Evolutionary conservation across 2,113 vertebrate species (phyloP).

Genomic region (Dinomys branickii): DNA sequence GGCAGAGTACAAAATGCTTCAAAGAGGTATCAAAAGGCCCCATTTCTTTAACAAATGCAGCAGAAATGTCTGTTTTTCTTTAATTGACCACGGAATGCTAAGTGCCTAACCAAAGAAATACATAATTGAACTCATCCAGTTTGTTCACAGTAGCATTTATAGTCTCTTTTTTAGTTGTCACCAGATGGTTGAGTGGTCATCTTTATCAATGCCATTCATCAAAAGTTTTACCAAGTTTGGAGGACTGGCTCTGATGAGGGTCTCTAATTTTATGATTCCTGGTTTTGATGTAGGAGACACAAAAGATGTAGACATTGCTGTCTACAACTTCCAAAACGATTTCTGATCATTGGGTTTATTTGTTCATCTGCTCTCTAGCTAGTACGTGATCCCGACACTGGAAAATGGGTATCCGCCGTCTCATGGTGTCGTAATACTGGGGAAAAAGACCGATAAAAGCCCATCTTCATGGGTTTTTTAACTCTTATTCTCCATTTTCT

Average conservation of each 20-base stretch:
- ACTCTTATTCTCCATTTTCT: background rate
- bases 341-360: constrained; percentile 36
- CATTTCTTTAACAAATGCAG: constrained; percentile 33
- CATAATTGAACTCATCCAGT: constrained; percentile 19
- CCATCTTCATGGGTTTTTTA: background rate
- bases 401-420: background rate
- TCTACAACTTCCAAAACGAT: background rate
- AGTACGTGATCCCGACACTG: background rate
- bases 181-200: background rate
- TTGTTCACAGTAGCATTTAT: background rate
- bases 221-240: constrained; percentile 2
- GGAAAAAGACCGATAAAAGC: background rate
- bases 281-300: background rate
- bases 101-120: constrained; percentile 5
- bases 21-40: constrained; percentile 1
- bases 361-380: background rate
- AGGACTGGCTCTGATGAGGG: background rate
- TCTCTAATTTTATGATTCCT: constrained; percentile 37
- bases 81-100: constrained; percentile 8
- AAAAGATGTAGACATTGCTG: background rate
- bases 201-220: background rate
- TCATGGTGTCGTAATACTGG: background rate
- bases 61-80: constrained; percentile 11
- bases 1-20: constrained; percentile 20
- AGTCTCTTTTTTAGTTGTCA: constrained; percentile 11